Percentiles rank a stretch among this genome's conserved stretches.
Conservation (phyloP, 2,113 vertebrate species). For the Anser cygnoides region DNA sequence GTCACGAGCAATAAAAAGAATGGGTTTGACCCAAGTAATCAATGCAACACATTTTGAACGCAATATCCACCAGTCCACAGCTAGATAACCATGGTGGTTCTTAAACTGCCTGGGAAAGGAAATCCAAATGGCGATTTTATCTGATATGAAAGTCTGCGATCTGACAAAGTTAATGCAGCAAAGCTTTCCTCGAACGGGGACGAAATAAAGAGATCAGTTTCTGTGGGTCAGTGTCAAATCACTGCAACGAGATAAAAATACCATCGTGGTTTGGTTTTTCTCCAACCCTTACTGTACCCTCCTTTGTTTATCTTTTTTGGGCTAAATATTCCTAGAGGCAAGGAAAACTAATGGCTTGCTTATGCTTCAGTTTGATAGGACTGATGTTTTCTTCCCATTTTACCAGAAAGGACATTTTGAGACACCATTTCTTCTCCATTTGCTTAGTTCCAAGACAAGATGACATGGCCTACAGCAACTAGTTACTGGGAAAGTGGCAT, state of each 20-base stretch:
- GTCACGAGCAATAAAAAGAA: not conserved
- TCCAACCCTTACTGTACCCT: not conserved
- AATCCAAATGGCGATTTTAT: not conserved
- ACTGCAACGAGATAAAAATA: not conserved
- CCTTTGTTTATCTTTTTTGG: not conserved
- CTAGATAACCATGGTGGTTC: not conserved
- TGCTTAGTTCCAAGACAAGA: accelerated
- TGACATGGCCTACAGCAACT: not conserved
- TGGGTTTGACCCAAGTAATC: not conserved
- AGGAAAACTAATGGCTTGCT: not conserved
- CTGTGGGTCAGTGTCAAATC: not conserved
- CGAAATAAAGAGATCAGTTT: not conserved
- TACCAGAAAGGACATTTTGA: not conserved
- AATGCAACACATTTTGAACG: not conserved
- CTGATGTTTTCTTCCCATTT: not conserved
- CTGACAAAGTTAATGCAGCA: not conserved
- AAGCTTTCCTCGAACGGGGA: not conserved
- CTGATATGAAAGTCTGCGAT: not conserved
- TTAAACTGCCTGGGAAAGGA: not conserved
- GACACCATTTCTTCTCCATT: not conserved
- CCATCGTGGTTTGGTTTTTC: not conserved
- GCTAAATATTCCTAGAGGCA: not conserved
- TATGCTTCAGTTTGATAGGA: not conserved
- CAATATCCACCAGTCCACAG: not conserved
- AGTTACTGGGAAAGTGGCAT: not conserved